Evolutionary conservation across 2,797 vertebrate species (phyloP).

Genomic region (Carcharodon carcharias): DNA sequence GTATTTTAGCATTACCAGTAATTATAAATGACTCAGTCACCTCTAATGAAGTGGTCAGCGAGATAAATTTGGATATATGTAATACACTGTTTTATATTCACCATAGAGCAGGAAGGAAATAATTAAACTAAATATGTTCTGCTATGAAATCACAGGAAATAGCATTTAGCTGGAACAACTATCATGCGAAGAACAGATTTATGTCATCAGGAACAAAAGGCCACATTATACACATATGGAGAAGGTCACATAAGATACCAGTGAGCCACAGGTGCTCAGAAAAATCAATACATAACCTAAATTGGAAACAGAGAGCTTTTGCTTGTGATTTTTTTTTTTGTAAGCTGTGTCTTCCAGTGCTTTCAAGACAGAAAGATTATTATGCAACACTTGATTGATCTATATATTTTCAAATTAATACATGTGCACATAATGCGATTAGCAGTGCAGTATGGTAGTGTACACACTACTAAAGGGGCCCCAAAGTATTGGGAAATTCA

Average conservation of each 20-base stretch:
- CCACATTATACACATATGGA: conserved; percentile 28
- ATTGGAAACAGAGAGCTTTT: conserved; percentile 27
- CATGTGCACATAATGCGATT: not conserved
- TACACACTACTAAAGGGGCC: not conserved
- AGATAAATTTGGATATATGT: conserved; percentile 33
- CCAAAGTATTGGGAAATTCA: too few species aligned
- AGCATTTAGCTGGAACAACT: conserved; percentile 34
- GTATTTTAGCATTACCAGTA: conserved; percentile 15
- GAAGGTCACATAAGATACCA: conserved; percentile 33
- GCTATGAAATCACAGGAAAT: conserved; percentile 39
- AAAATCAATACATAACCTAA: conserved; percentile 8
- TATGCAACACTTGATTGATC: not conserved
- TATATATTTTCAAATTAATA: not conserved
- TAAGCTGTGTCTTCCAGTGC: not conserved
- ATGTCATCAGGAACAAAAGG: conserved; percentile 33
- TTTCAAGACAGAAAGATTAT: not conserved
- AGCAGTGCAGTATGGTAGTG: not conserved
- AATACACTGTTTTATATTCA: conserved; percentile 32
- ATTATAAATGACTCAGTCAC: not conserved
- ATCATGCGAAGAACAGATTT: conserved; percentile 36
- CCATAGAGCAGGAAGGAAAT: conserved; percentile 37
- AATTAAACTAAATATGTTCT: conserved; percentile 36
- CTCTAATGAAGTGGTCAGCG: not conserved
- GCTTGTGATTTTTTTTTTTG: not conserved
- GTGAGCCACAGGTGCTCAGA: conserved; percentile 18